Base-by-base conservation (phyloP, 2,797 vertebrate genomes). In the Mustela erminea region DNA sequence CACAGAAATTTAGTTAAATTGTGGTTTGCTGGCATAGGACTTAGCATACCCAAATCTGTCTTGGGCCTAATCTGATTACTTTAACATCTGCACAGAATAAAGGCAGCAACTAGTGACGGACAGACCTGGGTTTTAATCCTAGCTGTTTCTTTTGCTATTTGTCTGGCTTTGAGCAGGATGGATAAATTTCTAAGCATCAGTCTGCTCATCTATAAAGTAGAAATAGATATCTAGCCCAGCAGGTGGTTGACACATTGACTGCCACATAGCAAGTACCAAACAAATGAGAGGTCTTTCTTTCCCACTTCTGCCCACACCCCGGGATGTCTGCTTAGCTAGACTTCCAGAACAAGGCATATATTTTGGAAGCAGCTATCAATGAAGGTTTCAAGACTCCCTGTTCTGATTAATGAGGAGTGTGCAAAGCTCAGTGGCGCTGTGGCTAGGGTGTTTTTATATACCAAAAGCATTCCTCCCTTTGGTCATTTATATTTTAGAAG, bases 401-500 rank as follows among this genome's bases (percentile, higher is more conserved):
- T 52, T 70, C 75, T 74, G 17, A 81, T 89, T 74, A 90, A 72
- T n/a, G 21, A 87, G 66, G 77, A 85, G 46, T 25, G n/a, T 62
- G 32, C 2, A 20, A 38, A 77, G 7, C 29, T 49, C 52, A 77
- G 66, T 5, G 15, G 82, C 41, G 7, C 64, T 35, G 9, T 27
- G 18, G 8, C 29, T 81, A 7, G 14, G 15, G 23, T 17, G 3
- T 84, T 78, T 62, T 75, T 60, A 72, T 20, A 78, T 11, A 38
- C 72, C 64, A 64, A 60, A 92, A 35, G 29, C 95, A 52, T 95
- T 80, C 58, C 72, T 93, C 52, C 32, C 77, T 93, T 74, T 86
- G 54, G 60, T 96, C 60, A n/a, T 84, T 94, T 32, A 77, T 91
- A 89, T 84, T 87, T 97, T 27, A 95, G n/a, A 41, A 66, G 60